phyloP scores from a whole-genome alignment of 2,888 invertebrate species.

The Gari tellinella region DNA sequence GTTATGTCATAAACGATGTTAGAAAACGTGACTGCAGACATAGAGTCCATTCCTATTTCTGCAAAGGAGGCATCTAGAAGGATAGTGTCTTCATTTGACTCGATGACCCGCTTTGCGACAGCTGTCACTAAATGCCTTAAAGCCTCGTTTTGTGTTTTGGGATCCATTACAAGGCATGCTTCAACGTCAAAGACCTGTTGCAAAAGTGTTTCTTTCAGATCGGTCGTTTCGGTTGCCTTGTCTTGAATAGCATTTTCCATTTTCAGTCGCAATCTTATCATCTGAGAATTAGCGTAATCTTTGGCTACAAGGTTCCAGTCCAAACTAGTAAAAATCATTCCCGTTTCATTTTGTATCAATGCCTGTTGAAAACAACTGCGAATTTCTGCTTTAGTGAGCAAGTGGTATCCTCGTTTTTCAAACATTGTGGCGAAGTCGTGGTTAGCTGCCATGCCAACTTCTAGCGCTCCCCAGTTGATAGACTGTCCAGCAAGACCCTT shows the following conservation, averaged over 20 bases:
- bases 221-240: background rate
- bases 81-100: background rate
- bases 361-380: constrained; percentile 26
- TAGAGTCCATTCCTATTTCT: constrained; percentile 16
- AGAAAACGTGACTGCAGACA: constrained; percentile 16
- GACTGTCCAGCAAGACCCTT: constrained; percentile 59
- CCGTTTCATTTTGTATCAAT: constrained; percentile 18
- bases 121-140: background rate
- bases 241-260: background rate
- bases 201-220: background rate
- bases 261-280: background rate
- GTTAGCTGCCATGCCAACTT: constrained; percentile 58
- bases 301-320: constrained; percentile 21
- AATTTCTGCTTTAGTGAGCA: constrained; percentile 28
- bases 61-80: background rate
- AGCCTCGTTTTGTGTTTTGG: background rate
- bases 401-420: constrained; percentile 28
- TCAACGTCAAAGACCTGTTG: background rate
- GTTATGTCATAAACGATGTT: constrained; percentile 7
- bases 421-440: constrained; percentile 16
- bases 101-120: background rate
- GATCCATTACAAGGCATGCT: background rate
- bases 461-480: constrained; percentile 72
- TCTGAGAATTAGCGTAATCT: constrained; percentile 14
- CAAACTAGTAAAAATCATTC: constrained; percentile 32